Evolutionary conservation across 2,113 vertebrate species (phyloP).

Genomic region (Halichoeres trimaculatus): DNA sequence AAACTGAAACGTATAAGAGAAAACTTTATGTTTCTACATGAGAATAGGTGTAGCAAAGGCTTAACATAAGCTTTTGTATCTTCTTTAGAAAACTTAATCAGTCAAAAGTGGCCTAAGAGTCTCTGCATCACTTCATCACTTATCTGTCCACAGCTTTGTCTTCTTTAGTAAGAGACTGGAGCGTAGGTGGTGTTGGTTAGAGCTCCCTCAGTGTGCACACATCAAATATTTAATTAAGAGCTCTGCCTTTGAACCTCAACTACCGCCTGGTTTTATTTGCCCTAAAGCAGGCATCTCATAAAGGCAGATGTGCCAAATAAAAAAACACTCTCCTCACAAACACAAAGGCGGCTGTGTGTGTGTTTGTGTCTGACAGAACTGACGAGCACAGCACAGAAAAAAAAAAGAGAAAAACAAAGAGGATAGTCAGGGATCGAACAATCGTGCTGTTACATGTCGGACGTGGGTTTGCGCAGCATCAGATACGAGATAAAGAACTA

Average conservation of each 20-base stretch:
- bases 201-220: constrained; percentile 26
- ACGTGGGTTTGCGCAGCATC: not conserved
- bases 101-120: not conserved
- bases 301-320: constrained; percentile 48
- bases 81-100: not conserved
- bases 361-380: constrained; percentile 45
- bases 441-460: not conserved
- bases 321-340: constrained; percentile 46
- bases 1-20: no score
- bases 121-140: constrained; percentile 9
- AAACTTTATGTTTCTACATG: not conserved
- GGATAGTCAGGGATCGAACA: constrained; percentile 34
- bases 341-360: constrained; percentile 56
- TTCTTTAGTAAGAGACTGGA: constrained; percentile 16
- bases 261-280: constrained; percentile 27
- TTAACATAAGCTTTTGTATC: not conserved
- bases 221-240: constrained; percentile 61
- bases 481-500: constrained; percentile 21
- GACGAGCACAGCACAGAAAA: constrained; percentile 28
- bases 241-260: constrained; percentile 47
- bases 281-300: constrained; percentile 37
- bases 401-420: constrained; percentile 50
- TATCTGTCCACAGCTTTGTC: constrained; percentile 8
- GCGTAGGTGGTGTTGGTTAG: constrained; percentile 48
- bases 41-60: not conserved